These are phyloP conservation scores for Galerucella calmariensis DNA, from an alignment of 2,888 invertebrate species.

Conservation along the genomic window DNA sequence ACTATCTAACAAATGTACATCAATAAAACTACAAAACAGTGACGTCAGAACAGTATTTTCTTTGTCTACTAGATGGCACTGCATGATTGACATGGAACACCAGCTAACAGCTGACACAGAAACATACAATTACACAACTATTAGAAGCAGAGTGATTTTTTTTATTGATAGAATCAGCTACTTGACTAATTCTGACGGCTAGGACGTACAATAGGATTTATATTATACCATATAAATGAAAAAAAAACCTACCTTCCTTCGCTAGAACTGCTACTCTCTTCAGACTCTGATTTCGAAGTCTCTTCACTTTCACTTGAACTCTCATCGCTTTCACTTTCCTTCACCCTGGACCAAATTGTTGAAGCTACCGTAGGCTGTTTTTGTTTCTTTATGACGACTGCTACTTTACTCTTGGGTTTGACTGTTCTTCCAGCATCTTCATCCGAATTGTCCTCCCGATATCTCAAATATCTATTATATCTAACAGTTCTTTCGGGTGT, in stretches of 20 bases:
- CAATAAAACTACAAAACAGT: no score
- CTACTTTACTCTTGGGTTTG: constrained; percentile 62
- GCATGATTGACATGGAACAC: no score
- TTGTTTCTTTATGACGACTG: constrained; percentile 61
- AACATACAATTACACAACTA: no score
- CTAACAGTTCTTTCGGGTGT: constrained; percentile 39
- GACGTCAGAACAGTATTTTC: no score
- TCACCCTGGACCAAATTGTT: constrained; percentile 60
- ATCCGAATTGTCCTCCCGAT: constrained; percentile 37
- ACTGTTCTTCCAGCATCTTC: constrained; percentile 37
- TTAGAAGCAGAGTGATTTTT: no score
- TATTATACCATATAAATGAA: background rate
- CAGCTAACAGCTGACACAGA: no score
- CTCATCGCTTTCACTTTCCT: constrained; percentile 41
- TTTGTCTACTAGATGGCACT: no score
- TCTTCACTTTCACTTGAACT: constrained; percentile 43
- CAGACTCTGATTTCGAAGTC: constrained; percentile 38
- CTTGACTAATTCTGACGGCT: no score
- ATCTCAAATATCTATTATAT: constrained; percentile 3
- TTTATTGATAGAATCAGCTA: no score
- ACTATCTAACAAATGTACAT: no score
- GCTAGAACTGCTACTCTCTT: constrained; percentile 41
- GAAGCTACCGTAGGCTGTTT: constrained; percentile 61
- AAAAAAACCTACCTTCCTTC: constrained; percentile 21
- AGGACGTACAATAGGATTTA: no score